A percentile compares a stretch with the other conserved stretches of the same genome.
These are phyloP conservation scores for Siphamia tubifer DNA, from an alignment of 2,113 vertebrate species.

Conservation along the genomic window DNA sequence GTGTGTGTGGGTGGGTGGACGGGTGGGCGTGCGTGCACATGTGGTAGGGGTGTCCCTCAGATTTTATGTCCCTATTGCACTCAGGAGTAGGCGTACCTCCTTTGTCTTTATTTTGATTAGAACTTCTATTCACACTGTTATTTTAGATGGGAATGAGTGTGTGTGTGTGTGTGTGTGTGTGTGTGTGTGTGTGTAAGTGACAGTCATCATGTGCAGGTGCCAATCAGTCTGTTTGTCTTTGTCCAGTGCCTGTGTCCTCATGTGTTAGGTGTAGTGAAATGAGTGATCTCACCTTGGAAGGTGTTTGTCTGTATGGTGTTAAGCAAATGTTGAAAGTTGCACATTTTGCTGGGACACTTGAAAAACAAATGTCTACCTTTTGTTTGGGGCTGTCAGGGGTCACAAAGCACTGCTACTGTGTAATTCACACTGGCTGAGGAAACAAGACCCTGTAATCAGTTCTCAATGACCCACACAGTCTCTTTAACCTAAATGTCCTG, in stretches of 20 bases:
- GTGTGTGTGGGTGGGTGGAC: no score
- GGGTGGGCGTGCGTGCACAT: no score
- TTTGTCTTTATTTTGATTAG: conserved; percentile 76
- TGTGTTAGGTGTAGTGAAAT: conserved; percentile 52
- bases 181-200: neutral
- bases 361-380: conserved; percentile 65
- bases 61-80: conserved; percentile 70
- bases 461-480: neutral
- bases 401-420: neutral
- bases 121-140: conserved; percentile 44
- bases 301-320: conserved; percentile 21
- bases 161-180: conserved; percentile 11
- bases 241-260: conserved; percentile 18
- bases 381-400: conserved; percentile 31
- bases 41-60: conserved; percentile 38
- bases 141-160: neutral
- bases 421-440: neutral
- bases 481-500: neutral
- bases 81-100: conserved; percentile 51
- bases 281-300: neutral
- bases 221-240: conserved; percentile 49
- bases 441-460: neutral
- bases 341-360: conserved; percentile 40
- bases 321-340: conserved; percentile 57
- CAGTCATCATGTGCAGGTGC: conserved; percentile 2